Evolutionary conservation across 2,888 invertebrate species (phyloP), one percentile per base, ranked within the genome.

Genomic region (Cataglyphis livida): DNA sequence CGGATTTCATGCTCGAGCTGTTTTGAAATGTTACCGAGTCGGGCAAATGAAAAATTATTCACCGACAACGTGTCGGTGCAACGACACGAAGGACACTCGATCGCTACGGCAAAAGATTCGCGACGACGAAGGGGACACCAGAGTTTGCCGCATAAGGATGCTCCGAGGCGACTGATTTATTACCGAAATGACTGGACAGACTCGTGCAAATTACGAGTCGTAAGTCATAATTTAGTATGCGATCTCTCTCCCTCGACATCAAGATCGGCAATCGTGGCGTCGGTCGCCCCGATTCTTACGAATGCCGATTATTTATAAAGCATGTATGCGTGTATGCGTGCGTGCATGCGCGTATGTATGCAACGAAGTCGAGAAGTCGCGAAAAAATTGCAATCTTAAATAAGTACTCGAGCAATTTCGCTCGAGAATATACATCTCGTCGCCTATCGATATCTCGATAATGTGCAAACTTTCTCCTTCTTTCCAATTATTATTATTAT

Each of bases 321-420:
- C 75, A 12, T 28, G 28, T 28, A n/a, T n/a, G 28, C 28, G 28
- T 28, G 48, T 28, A 44, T 38, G 28, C n/a, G 28, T 44, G 44
- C 10, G 66, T 18, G 5, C 6, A 18, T 0, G 48, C 18, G 48
- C 6, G 18, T n/a, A 7, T 48, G 48, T 7, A 21, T 28, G 41
- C 54, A 51, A 65, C 70, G 7, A 35, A 75, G 35, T 57, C 57
- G 71, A 68, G n/a, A 51, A 51, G 61, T 79, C 64, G 79, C 62
- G 54, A 82, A 81, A 75, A 88, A 83, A 85, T 87, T 87, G 83
- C 87, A 87, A 81, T 78, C 57, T 83, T 66, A 79, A 76, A 81
- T 32, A 68, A 54, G 38, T 38, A 54, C 70, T 51, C 73, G 83
- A 85, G 76, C 65, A 82, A 87, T 86, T 86, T 84, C 73, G 21